These are phyloP conservation scores for Hylaeus anthracinus DNA, from an alignment of 1,140 invertebrate genomes.

Conservation along the genomic window DNA sequence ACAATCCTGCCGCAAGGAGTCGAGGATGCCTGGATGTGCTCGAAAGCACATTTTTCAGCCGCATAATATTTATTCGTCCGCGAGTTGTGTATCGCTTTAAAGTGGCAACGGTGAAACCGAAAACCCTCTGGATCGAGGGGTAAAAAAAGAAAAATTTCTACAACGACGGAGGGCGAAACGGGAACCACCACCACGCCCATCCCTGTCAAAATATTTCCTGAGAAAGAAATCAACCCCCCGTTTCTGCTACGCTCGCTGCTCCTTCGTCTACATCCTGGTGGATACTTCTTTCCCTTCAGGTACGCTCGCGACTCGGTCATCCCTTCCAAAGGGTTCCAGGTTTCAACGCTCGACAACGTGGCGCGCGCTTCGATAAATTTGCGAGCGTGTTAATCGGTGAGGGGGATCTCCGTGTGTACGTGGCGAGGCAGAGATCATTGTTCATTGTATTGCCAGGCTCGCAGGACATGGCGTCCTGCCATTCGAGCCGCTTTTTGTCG, in stretches of 20 bases:
- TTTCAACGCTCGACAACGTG: conserved; percentile 43
- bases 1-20: conserved; percentile 60
- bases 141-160: not conserved
- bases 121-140: conserved; percentile 19
- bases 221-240: conserved; percentile 44
- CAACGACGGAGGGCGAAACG: not conserved
- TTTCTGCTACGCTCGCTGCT: not conserved
- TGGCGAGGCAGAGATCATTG: conserved; percentile 61
- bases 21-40: conserved; percentile 61
- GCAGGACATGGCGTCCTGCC: conserved; percentile 77
- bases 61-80: conserved; percentile 59
- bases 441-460: conserved; percentile 67
- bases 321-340: conserved; percentile 59
- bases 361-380: not conserved
- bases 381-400: conserved; percentile 25
- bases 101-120: conserved; percentile 44
- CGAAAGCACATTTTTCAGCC: conserved; percentile 62
- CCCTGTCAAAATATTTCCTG: conserved; percentile 78
- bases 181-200: conserved; percentile 67
- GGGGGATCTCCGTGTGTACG: conserved; percentile 39
- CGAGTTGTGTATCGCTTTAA: conserved; percentile 61
- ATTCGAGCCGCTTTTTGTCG: conserved; percentile 73
- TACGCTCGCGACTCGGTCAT: not conserved
- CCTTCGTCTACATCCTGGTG: not conserved
- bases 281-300: not conserved